Evolutionary conservation across 2,113 vertebrate genomes (phyloP), one percentile per base, ranked within the genome.

Genomic region (Rattus norvegicus): DNA sequence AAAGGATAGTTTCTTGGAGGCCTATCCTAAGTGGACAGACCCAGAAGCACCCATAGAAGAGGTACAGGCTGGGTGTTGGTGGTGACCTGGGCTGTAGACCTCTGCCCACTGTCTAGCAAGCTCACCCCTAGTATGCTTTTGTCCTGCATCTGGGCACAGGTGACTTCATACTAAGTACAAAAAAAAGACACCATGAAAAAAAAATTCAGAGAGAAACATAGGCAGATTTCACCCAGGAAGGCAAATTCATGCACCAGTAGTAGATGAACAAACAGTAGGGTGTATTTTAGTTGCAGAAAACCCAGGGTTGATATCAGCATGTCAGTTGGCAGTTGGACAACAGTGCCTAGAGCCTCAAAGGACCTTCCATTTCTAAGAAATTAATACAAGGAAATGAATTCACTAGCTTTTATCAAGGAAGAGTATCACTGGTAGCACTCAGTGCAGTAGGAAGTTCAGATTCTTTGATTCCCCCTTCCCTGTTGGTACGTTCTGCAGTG

Each of bases 251-350:
- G 49, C 36, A 30, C 17, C 12, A 30, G 13, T 7, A 12, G 43
- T 0, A 0, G 39, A 1, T 7, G 33, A 20, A 49, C 36, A 83
- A 43, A 43, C 43, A 43, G n/a, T 61, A 3, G 0, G 1, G 0
- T 43, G 7, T 1, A 1, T 17, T 3, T 9, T 4, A 1, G 39
- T 28, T 30, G 3, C 0, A 1, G 76, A 3, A 1, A 2, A 5
- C 86, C 63, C 67, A 0, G 67, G 0, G 1, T 1, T 28, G 20
- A 1, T 24, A 10, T 28, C 6, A 22, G 28, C 54, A 20, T 30
- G 43, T 22, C 12, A 5, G 1, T 10, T 14, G 65, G 13, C 8
- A 39, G 30, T 39, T 13, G 17, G 10, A 47, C 7, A 19, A n/a
- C 65, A 6, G 22, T 17, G 4, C 36, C 54, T 10, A 8, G 77